phyloP scores from a whole-genome alignment of 2,888 invertebrate species.

The Papilio elwesi region DNA sequence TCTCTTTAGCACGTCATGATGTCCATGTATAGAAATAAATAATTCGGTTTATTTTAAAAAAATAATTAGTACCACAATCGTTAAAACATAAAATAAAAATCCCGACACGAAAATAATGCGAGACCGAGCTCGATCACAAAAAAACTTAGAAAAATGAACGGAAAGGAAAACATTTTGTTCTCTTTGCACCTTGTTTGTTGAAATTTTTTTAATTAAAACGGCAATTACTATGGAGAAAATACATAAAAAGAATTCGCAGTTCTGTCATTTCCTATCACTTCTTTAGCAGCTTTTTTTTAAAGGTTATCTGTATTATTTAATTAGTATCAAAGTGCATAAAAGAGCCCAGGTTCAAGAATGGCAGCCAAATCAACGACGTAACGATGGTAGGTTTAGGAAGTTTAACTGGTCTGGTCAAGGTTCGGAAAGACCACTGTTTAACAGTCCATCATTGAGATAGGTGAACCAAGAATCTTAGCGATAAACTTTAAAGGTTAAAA shows the following conservation, averaged over 20 bases:
- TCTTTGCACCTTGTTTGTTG: slow-evolving; percentile 18
- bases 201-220: slow-evolving; percentile 13
- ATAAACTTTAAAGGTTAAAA: too few species aligned
- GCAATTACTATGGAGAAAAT: slow-evolving; percentile 6
- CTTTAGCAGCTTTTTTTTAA: not conserved
- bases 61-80: too few species aligned
- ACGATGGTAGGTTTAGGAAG: too few species aligned
- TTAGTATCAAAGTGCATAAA: not conserved
- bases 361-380: too few species aligned
- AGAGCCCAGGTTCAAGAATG: too few species aligned
- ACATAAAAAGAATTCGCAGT: not conserved
- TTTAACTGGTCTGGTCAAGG: too few species aligned
- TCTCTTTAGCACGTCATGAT: too few species aligned
- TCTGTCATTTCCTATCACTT: not conserved
- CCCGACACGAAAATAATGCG: not conserved
- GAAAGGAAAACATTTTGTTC: slow-evolving; percentile 3
- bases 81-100: not conserved
- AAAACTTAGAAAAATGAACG: not conserved
- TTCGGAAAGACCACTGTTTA: too few species aligned
- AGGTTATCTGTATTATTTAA: not conserved
- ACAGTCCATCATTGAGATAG: too few species aligned
- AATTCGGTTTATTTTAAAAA: too few species aligned
- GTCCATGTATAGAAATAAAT: too few species aligned
- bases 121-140: not conserved
- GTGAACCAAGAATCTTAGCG: too few species aligned